Percentiles rank a stretch among this genome's conserved stretches.
Conservation (phyloP, 2,113 vertebrate species). For the Anguilla rostrata region DNA sequence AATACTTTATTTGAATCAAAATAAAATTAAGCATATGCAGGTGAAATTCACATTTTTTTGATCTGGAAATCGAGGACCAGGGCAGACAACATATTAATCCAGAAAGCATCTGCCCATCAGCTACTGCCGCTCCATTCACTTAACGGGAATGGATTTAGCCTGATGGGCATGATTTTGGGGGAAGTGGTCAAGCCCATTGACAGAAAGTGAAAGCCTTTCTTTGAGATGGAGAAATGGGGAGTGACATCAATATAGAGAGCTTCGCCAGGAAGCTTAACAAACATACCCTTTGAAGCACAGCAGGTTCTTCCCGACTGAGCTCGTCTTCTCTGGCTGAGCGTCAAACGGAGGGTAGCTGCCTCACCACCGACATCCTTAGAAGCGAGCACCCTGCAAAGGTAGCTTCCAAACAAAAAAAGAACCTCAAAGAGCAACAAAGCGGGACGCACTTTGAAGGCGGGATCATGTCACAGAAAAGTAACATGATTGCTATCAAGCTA, state of each 20-base stretch:
- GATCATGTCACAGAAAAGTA: too few species aligned
- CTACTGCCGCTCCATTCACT: constrained; percentile 14
- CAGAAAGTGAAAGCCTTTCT: background rate
- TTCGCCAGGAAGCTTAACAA: background rate
- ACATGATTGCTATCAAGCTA: too few species aligned
- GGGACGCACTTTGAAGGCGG: too few species aligned
- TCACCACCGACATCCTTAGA: too few species aligned
- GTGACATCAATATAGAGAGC: background rate
- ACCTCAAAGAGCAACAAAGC: too few species aligned
- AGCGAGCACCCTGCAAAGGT: too few species aligned
- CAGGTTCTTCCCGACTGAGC: background rate
- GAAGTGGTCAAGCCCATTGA: background rate
- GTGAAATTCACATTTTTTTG: background rate
- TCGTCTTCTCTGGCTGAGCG: background rate
- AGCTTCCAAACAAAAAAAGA: too few species aligned
- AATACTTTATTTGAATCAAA: too few species aligned
- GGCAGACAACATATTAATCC: background rate
- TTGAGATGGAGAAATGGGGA: background rate
- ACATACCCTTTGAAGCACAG: background rate
- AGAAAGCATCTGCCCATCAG: constrained; percentile 5
- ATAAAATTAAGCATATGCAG: background rate
- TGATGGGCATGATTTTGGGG: background rate
- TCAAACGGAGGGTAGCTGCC: too few species aligned
- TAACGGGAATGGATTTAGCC: constrained; percentile 8
- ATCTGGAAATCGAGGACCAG: background rate